Evolutionary conservation across 1,140 invertebrate genomes (phyloP), one percentile per base, ranked within the genome.

Genomic region (Ceratitis capitata): DNA sequence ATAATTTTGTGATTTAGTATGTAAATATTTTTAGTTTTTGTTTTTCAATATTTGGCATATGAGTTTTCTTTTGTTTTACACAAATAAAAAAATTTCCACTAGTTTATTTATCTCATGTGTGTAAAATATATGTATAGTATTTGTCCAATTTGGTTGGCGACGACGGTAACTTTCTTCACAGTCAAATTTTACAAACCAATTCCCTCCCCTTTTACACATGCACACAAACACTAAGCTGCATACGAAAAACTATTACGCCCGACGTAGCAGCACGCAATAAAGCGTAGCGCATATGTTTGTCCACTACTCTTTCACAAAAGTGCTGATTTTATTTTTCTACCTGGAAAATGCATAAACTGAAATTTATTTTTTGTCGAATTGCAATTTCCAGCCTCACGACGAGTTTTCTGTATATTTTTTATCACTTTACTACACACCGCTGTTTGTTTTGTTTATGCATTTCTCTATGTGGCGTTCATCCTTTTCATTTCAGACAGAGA

Each of bases 151-250:
- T 78, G 35, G n/a, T 1, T 1, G 39, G 32, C 42, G 69, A 23
- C 39, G 64, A 74, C 64, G 64, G 16, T 26, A 74, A 78, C 69
- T 78, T 78, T 78, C 39, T 35, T 78, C 39, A 35, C 39, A 78
- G n/a, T 78, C 69, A 35, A 78, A 78, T 69, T 69, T 39, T 39
- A 32, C 69, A 78, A 42, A 45, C 39, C 69, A 78, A 78, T 78
- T 78, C 69, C 69, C 69, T 78, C 69, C 69, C 69, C 69, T 45
- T 78, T 78, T 78, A 78, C 69, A 78, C 69, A 78, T n/a, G 32
- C 19, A 23, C 69, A 78, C 69, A 45, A 45, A n/a, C n/a, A n/a
- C n/a, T n/a, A n/a, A n/a, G n/a, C 64, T 69, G 23, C 29, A 16
- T 19, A 35, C 19, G n/a, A 78, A 45, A 78, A 74, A 45, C n/a